Conservation (phyloP, 2,113 vertebrate genomes). For the Turnix velox region DNA sequence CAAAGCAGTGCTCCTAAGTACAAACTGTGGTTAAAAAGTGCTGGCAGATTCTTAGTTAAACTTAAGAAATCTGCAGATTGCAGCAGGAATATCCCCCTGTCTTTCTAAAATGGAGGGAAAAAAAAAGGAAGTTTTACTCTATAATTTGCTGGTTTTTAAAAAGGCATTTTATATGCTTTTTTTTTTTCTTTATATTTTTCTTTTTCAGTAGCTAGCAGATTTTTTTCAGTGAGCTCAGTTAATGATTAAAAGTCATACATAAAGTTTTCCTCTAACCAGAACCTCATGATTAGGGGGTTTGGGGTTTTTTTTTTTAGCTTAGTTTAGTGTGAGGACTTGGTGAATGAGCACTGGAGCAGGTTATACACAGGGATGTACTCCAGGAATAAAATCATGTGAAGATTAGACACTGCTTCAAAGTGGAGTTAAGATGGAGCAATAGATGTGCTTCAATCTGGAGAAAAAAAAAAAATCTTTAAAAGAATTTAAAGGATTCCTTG, state of each 20-base stretch:
- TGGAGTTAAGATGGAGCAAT: no score
- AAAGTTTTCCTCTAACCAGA: not conserved
- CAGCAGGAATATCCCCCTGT: not conserved
- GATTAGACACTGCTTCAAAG: not conserved
- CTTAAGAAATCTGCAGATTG: not conserved
- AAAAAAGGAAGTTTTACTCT: not conserved
- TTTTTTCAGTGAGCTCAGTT: not conserved
- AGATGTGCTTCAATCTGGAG: not conserved
- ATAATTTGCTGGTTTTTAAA: not conserved
- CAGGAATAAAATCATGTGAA: not conserved
- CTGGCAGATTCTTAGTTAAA: not conserved
- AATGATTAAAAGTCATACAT: not conserved
- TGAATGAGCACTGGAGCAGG: rapidly evolving
- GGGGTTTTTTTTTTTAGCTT: not conserved
- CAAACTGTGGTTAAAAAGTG: not conserved
- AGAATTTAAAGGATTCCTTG: no score
- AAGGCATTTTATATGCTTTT: not conserved
- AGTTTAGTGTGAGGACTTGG: not conserved
- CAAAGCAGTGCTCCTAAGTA: not conserved
- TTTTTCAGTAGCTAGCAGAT: not conserved
- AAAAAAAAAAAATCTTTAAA: no score
- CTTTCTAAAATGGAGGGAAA: not conserved
- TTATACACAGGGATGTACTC: not conserved
- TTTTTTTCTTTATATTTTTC: not conserved
- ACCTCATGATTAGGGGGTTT: not conserved